Conservation (phyloP, 1,140 invertebrate genomes). For the Drosophila eugracilis region DNA sequence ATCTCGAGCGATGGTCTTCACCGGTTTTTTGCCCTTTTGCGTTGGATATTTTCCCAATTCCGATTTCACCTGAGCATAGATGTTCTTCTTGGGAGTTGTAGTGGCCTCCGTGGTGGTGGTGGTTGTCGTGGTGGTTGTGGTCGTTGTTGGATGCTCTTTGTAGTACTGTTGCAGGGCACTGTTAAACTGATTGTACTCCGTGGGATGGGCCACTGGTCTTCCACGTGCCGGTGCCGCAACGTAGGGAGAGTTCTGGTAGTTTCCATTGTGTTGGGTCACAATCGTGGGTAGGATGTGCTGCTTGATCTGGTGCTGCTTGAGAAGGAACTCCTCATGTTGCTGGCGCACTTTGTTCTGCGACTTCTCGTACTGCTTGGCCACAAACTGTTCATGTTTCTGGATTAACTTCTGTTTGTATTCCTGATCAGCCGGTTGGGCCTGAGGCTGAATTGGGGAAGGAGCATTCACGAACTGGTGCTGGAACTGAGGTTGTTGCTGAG, state of each 20-base stretch:
- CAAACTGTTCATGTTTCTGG: slow-evolving; percentile 89
- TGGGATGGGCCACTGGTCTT: slow-evolving; percentile 83
- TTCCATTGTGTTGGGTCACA: slow-evolving; percentile 62
- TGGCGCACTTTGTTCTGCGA: slow-evolving; percentile 88
- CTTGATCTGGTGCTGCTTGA: slow-evolving; percentile 87
- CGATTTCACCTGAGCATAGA: slow-evolving; percentile 73
- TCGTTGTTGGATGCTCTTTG: slow-evolving; percentile 85
- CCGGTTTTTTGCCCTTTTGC: slow-evolving; percentile 75
- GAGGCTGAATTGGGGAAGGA: slow-evolving; percentile 83
- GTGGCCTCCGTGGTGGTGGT: slow-evolving; percentile 80
- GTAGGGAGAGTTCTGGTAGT: slow-evolving; percentile 79
- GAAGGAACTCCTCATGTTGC: slow-evolving; percentile 88
- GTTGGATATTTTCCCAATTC: slow-evolving; percentile 70
- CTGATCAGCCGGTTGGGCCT: slow-evolving; percentile 86
- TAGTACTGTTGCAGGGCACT: slow-evolving; percentile 85
- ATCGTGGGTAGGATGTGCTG: slow-evolving; percentile 84
- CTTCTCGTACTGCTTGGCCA: slow-evolving; percentile 89
- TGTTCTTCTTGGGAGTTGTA: slow-evolving; percentile 66
- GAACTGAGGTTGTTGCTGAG: slow-evolving; percentile 84
- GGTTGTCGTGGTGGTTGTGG: slow-evolving; percentile 84
- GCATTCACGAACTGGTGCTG: slow-evolving; percentile 85
- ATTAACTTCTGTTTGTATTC: slow-evolving; percentile 87
- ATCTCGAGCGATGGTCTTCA: slow-evolving; percentile 85
- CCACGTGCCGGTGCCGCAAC: slow-evolving; percentile 53
- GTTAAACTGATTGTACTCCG: slow-evolving; percentile 84